Evolutionary conservation across 2,797 vertebrate genomes (phyloP).

Genomic region (Selene dorsalis): DNA sequence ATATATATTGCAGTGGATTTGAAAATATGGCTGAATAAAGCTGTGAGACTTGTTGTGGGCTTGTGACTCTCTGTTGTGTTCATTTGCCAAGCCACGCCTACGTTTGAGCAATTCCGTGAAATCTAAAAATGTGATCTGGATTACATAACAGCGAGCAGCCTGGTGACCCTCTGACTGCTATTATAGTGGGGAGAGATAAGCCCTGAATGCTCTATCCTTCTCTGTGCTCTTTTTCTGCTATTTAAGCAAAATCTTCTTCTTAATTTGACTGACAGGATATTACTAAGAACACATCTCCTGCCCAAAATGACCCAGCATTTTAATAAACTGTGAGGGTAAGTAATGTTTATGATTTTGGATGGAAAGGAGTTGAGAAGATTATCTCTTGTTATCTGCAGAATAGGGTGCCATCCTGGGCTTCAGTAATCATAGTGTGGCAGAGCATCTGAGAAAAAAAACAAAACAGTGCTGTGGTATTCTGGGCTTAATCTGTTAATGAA

Average conservation of each 20-base stretch:
- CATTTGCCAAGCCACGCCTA: neutral
- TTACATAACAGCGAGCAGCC: neutral
- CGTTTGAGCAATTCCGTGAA: neutral
- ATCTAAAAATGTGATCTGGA: neutral
- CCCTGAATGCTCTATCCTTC: neutral
- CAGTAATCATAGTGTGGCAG: slow-evolving; percentile 6
- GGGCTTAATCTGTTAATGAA: slow-evolving; percentile 55
- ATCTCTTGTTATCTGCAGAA: slow-evolving; percentile 12
- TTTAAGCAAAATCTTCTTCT: neutral
- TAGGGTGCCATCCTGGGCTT: slow-evolving; percentile 9
- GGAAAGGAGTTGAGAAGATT: slow-evolving; percentile 4
- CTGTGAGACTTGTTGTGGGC: too few relatives aligned
- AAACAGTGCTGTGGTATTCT: neutral
- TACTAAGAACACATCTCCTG: neutral
- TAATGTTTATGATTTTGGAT: slow-evolving; percentile 6
- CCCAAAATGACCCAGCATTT: slow-evolving; percentile 1
- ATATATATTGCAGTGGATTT: too few relatives aligned
- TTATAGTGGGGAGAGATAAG: neutral
- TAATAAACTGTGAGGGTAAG: neutral
- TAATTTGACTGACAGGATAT: slow-evolving; percentile 7
- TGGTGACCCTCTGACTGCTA: neutral
- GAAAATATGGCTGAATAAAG: too few relatives aligned
- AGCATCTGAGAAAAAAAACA: slow-evolving; percentile 1
- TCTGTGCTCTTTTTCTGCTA: neutral
- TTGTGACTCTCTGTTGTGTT: too few relatives aligned